Evolutionary conservation across 2,797 vertebrate genomes (phyloP).

Genomic region (Lutjanus argentimaculatus): DNA sequence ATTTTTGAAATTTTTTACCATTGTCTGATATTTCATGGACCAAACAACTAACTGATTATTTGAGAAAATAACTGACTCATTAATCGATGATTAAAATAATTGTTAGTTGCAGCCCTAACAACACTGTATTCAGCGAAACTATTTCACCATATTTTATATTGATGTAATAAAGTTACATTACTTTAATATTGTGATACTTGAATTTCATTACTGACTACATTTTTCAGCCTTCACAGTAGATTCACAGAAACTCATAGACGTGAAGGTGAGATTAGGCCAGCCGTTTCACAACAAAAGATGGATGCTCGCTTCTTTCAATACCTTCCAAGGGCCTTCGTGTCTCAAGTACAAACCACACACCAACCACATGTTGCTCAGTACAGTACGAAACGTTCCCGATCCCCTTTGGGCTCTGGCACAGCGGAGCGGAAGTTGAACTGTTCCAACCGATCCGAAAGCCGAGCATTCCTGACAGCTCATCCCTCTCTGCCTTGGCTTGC

Average conservation of each 20-base stretch:
- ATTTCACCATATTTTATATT: no score
- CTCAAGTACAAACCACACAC: constrained; percentile 12
- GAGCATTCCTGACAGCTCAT: constrained; percentile 48
- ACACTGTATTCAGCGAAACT: no score
- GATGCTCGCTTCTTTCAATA: background rate
- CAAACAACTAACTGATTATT: no score
- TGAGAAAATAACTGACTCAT: no score
- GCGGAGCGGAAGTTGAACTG: background rate
- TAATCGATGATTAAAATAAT: no score
- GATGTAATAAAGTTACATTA: no score
- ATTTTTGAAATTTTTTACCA: no score
- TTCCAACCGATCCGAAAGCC: constrained; percentile 15
- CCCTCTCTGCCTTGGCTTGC: constrained; percentile 44
- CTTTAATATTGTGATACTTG: no score
- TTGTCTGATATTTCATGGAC: no score
- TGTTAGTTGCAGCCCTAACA: no score
- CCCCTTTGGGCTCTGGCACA: background rate
- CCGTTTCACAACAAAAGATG: background rate
- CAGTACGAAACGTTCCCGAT: background rate
- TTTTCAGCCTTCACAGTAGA: background rate
- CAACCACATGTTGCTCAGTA: constrained; percentile 33
- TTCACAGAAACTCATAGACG: background rate
- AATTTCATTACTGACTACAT: no score
- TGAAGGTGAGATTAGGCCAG: background rate
- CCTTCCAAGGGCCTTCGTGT: background rate